Percentiles rank a stretch among this genome's conserved stretches.
phyloP scores from a whole-genome alignment of 2,797 vertebrate genomes.

The Chrysolophus pictus region DNA sequence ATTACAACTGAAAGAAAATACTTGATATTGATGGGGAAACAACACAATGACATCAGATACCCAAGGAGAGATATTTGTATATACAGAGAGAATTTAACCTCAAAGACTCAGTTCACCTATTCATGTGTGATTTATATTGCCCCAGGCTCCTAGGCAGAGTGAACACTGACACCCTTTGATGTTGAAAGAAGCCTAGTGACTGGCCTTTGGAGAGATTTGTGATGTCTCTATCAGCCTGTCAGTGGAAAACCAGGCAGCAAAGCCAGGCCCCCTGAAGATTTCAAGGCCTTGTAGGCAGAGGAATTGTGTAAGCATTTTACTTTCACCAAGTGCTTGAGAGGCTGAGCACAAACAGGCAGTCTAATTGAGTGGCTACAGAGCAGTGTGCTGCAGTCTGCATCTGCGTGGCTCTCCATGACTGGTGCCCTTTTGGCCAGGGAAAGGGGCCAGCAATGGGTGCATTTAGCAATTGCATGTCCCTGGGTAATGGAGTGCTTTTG shows the following conservation, averaged over 20 bases:
- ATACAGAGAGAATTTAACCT: conserved; percentile 58
- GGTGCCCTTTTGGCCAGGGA: background rate
- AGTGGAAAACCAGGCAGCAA: conserved; percentile 59
- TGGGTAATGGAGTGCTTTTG: background rate
- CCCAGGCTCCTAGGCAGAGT: conserved; percentile 53
- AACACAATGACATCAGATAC: conserved; percentile 15
- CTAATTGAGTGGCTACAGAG: background rate
- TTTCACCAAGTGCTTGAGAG: background rate
- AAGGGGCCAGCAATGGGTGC: background rate
- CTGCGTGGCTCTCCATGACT: background rate
- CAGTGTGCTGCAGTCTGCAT: background rate
- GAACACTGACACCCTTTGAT: conserved; percentile 67
- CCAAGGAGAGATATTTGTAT: conserved; percentile 61
- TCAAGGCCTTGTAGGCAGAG: conserved; percentile 19
- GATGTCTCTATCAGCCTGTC: conserved; percentile 71
- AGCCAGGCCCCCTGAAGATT: conserved; percentile 50
- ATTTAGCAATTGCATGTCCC: background rate
- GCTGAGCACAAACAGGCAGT: accelerated
- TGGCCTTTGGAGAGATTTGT: conserved; percentile 71
- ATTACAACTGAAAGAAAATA: background rate
- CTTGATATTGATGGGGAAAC: conserved; percentile 33
- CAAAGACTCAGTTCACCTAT: conserved; percentile 57
- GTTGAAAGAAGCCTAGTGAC: conserved; percentile 61
- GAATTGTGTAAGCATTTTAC: conserved; percentile 24
- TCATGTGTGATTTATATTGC: conserved; percentile 52